Evolutionary conservation across 37 sponge, comb jelly and placozoan genomes (phyloP), one percentile per base, ranked within the genome.

Genomic region (Oscarella lobularis): DNA sequence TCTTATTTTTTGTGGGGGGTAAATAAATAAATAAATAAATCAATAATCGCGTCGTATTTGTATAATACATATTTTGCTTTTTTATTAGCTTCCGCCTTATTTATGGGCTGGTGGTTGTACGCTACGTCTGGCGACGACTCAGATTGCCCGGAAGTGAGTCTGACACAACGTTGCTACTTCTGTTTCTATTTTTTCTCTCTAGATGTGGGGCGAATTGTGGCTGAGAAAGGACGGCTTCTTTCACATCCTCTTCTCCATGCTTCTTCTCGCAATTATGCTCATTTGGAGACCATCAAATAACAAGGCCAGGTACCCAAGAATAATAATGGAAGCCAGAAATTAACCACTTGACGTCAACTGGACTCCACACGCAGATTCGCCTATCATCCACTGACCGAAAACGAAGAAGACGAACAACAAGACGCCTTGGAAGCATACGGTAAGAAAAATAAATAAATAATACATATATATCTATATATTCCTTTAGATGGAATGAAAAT

Each of bases 281-380:
- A 75, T 93, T 1, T 93, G 94, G 94, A 35, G 94, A 39, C 94
- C 94, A 0, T 66, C 78, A 29, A 41, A 89, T 67, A 93, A 93
- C 36, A 77, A 73, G 2, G 72, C 34, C 20, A 85, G 90, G 84
- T 80, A 30, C 37, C 76, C 2, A 48, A 20, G 20, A 48, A 48
- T 20, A 48, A 48, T 48, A 48, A 20, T 48, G 60, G 14, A 48
- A 48, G 60, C 20, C 20, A 48, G 60, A 48, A 27, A 48, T 9
- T n/a, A n/a, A n/a, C n/a, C n/a, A n/a, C n/a, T n/a, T n/a, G n/a
- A n/a, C n/a, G n/a, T n/a, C n/a, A n/a, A n/a, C n/a, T n/a, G n/a
- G n/a, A n/a, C n/a, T n/a, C n/a, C n/a, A n/a, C n/a, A n/a, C n/a
- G n/a, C n/a, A n/a, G n/a, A n/a, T n/a, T n/a, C n/a, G n/a, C n/a